Evolutionary conservation across 2,797 vertebrate species (phyloP), one percentile per base, ranked within the genome.

Genomic region (Sciaenops ocellatus): DNA sequence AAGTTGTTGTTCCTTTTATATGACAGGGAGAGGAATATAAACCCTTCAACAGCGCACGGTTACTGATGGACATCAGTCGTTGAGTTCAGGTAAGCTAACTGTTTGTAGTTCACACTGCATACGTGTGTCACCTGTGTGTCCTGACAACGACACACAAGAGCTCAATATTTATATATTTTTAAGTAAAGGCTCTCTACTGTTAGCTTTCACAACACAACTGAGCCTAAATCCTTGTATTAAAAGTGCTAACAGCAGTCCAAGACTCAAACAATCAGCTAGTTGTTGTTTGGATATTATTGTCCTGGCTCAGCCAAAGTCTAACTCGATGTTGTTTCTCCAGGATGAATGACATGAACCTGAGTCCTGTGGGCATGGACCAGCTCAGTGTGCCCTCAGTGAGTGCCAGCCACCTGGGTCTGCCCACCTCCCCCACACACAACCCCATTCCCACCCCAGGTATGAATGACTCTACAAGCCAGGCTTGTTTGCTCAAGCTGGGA

Each of bases 291-390:
- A 3, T 51, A 2, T 42, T 52, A 16, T 51, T 54, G 57, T 69
- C 5, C 4, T 42, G 52, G 16, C 63, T 52, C 34, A 8, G 16
- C 61, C 8, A 26, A 0, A 2, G 13, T 4, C 28, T 55, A n/a
- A 66, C 28, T 51, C 16, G 38, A 5, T 70, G 61, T 30, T 70
- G 38, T 69, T 34, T 79, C 57, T 71, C 28, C 80, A 99, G 97
- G 86, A 99, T 99, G 98, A 99, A 99, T 90, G 98, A 99, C 85
- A 97, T 99, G 96, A 99, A 98, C 94, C 93, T 99, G 87, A 99
- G 97, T 91, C 96, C 97, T 24, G 97, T 99, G 93, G 98, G 98
- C 89, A 99, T 99, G 98, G 98, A 99, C 93, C 98, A 98, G 93
- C 96, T 99, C 89, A 97, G 95, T 66, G 96, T 97, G 75, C 95